Base-by-base conservation (phyloP, 2,888 invertebrate species). In the Lasiommata megera region DNA sequence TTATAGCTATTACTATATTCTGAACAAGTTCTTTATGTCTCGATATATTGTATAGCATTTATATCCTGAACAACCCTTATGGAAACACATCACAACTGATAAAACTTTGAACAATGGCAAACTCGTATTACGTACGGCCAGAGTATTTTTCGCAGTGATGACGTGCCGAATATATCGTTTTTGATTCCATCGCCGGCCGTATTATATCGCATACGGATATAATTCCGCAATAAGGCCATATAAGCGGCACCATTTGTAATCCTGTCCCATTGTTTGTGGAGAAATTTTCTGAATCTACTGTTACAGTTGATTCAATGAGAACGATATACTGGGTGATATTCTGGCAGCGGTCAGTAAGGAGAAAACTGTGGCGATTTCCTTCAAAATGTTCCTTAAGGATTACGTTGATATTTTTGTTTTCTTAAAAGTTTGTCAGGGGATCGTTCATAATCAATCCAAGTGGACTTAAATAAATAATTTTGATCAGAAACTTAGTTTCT, bases 241-340 rank as follows among this genome's bases (percentile, higher is more conserved):
- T 60, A 57, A 51, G 54, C 43, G 44, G 28, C 28, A 51, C 60
- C 56, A 54, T 60, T 56, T 54, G 54, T 60, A 51, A 54, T 51
- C 12, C 57, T 46, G 57, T 60, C 60, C 56, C 57, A 60, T 60
- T 60, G 60, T 60, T 54, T 46, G 36, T 1, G 34, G 56, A 54
- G 57, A 60, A 58, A 58, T 58, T 60, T 57, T 46, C 57, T 54
- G 37, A 57, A 60, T 53, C 53, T 56, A 58, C 58, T 54, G 54
- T 43, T 57, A 54, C 51, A 50, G 50, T 46, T 46, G 60, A 28
- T 54, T 53, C 60, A 57, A 60, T 56, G 60, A 56, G 44, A 54
- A 38, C 54, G 44, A 34, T 44, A 53, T 54, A 41, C 48, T 6
- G 36, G 23, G 36, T 36, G 34, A 18, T n/a, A 18, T 36, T 36